Percentiles rank a stretch among this genome's conserved stretches.
Evolutionary conservation across 2,797 vertebrate genomes (phyloP).

Genomic region (Oreochromis grahami): DNA sequence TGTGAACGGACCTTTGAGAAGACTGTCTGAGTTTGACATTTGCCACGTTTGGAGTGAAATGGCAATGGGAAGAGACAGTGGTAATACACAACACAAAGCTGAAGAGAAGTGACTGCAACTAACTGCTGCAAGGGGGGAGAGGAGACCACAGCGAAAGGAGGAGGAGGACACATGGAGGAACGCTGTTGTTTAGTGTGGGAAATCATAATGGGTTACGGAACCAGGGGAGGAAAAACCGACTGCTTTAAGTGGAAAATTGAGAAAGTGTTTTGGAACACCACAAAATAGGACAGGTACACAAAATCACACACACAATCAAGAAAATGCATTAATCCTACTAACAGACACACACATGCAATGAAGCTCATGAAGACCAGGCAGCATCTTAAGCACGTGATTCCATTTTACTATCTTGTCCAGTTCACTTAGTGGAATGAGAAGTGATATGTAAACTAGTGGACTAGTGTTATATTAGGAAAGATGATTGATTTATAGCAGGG

Average conservation of each 20-base stretch:
- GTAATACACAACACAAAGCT: background rate
- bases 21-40: background rate
- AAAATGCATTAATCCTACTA: background rate
- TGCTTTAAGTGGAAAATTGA: background rate
- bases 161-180: background rate
- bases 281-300: background rate
- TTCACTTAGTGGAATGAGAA: background rate
- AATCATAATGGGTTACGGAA: background rate
- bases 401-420: background rate
- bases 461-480: no score
- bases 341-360: fast-evolving
- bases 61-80: background rate
- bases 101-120: background rate
- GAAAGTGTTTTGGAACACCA: background rate
- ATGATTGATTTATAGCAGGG: no score
- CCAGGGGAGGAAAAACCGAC: background rate
- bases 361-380: background rate
- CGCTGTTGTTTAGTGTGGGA: background rate
- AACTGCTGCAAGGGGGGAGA: background rate
- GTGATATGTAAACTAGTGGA: background rate
- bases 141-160: background rate
- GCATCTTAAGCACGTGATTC: background rate
- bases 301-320: background rate
- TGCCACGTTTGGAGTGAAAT: background rate
- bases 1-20: background rate